Conservation (phyloP, 2,888 invertebrate species). For the Brassicogethes aeneus region DNA sequence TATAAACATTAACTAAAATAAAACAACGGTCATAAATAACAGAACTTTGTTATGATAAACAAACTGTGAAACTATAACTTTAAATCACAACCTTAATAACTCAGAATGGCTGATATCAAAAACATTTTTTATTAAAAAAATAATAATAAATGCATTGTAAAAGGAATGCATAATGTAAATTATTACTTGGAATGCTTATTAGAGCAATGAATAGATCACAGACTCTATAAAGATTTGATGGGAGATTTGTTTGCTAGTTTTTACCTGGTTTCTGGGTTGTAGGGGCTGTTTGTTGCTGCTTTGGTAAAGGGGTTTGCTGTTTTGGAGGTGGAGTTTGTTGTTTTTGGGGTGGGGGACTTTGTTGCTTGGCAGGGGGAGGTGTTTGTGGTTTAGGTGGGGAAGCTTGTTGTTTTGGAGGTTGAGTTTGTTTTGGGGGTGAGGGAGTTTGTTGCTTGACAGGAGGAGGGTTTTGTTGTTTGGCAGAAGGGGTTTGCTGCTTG, state of each 20-base stretch:
- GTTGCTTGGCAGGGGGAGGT: background rate
- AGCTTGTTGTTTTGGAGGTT: conserved; percentile 9
- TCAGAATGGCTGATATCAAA: no score
- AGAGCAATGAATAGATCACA: background rate
- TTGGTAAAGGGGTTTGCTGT: background rate
- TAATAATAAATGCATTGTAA: no score
- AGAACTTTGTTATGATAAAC: no score
- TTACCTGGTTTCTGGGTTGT: background rate
- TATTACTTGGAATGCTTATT: background rate
- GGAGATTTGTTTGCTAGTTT: background rate
- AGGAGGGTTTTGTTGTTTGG: conserved; percentile 9
- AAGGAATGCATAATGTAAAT: no score
- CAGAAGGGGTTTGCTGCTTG: conserved; percentile 9
- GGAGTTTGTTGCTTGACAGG: conserved; percentile 14
- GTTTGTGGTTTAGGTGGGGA: conserved; percentile 1
- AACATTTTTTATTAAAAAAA: no score
- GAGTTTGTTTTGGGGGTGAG: conserved; percentile 11
- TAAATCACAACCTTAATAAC: no score
- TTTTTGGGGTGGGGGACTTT: background rate
- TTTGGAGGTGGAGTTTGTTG: background rate
- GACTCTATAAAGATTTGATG: background rate
- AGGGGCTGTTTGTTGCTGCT: background rate
- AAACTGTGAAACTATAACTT: no score
- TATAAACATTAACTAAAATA: no score
- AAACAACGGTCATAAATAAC: no score